Base-by-base conservation (phyloP, 2,113 vertebrate genomes). In the Lasiurus borealis region DNA sequence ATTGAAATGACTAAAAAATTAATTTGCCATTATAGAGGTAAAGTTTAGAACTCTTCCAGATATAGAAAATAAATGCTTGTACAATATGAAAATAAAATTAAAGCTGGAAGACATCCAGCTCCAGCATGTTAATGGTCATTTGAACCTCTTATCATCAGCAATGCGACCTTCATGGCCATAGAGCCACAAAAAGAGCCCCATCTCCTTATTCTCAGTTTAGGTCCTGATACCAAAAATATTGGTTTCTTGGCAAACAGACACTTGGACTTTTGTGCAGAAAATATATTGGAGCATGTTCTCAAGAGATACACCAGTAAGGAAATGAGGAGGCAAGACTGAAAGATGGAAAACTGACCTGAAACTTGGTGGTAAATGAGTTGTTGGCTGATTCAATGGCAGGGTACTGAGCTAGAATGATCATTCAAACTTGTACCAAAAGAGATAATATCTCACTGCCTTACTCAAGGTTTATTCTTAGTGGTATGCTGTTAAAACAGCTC, bases 341-440 rank as follows among this genome's bases (percentile, higher is more conserved):
- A 82, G 57, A 34, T 64, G 46, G 50, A 34, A 9, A 66, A 59
- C 27, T 54, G 15, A 44, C 19, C 13, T 68, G 36, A 50, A 40
- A 46, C 31, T 66, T 84, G 5, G 18, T 64, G 44, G 8, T 16
- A 84, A 72, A 59, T 66, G 31, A 44, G 5, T 23, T 40, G 0
- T 15, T 71, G n/a, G 1, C 25, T 83, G 27, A 62, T 9, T 13
- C 12, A 34, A 11, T 71, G 2, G 4, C 8, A 5, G 1, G n/a
- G 3, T 27, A 9, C 0, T 29, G 27, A 69, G 36, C 0, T n/a
- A 76, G 3, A 54, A 31, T 40, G 3, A 6, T 23, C 13, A 1
- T 15, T 88, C 1, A n/a, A 2, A 71, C 11, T 7, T 86, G 48
- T 25, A 50, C 4, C 7, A 80, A 77, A 91, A 46, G 8, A 73